Percentiles rank a stretch among this genome's conserved stretches.
Evolutionary conservation across 1,140 invertebrate genomes (phyloP).

Genomic region (Magallana gigas): DNA sequence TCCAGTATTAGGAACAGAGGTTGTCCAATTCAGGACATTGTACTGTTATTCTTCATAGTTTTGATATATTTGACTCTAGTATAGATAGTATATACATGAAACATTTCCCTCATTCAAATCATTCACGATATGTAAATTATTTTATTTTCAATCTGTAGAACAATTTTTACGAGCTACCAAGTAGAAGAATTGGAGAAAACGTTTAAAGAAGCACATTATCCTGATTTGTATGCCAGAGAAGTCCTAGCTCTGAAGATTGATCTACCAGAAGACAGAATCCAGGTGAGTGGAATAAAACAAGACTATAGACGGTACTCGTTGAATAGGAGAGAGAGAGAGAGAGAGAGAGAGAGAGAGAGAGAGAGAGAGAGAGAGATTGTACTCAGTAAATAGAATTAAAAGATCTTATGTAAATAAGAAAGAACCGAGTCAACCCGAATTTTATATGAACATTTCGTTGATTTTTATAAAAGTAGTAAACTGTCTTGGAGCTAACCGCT

Average conservation of each 20-base stretch:
- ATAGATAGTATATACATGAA: no score
- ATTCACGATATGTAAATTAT: no score
- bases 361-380: neutral
- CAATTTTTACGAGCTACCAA: slow-evolving; percentile 97
- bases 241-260: slow-evolving; percentile 98
- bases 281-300: slow-evolving; percentile 83
- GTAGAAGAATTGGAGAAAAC: slow-evolving; percentile 98
- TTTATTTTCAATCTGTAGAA: slow-evolving; percentile 59
- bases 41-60: no score
- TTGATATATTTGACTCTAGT: no score
- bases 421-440: neutral
- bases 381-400: neutral
- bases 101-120: no score
- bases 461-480: slow-evolving; percentile 18
- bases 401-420: neutral
- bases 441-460: neutral
- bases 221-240: slow-evolving; percentile 98
- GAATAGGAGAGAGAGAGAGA: no score
- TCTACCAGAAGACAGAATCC: slow-evolving; percentile 99
- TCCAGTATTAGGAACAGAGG: no score
- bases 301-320: no score
- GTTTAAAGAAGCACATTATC: slow-evolving; percentile 98
- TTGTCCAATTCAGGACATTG: no score
- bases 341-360: neutral
- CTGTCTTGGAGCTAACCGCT: neutral